Conservation (phyloP, 2,797 vertebrate species). For the Cirrhinus molitorella region DNA sequence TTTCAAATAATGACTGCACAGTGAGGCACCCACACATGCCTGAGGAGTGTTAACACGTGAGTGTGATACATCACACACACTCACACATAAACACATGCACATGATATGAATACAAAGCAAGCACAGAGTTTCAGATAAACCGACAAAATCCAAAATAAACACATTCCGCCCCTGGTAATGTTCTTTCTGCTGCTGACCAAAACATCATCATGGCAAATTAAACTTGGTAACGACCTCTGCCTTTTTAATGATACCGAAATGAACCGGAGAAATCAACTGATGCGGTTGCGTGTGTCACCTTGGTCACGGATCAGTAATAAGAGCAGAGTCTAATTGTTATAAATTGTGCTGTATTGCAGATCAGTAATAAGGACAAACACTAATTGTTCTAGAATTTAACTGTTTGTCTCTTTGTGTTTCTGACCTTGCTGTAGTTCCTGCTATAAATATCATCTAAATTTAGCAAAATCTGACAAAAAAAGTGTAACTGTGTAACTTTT, state of each 20-base stretch:
- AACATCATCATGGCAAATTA: constrained; percentile 72
- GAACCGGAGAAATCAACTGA: constrained; percentile 61
- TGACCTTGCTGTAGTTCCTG: not conserved
- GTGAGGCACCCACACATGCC: not conserved
- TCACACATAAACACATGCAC: not conserved
- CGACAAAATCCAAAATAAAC: constrained; percentile 10
- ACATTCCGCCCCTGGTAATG: constrained; percentile 9
- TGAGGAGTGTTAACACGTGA: constrained; percentile 8
- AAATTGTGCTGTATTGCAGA: constrained; percentile 22
- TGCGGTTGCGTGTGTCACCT: constrained; percentile 43
- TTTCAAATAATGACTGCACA: constrained; percentile 15
- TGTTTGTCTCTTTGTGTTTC: constrained; percentile 13
- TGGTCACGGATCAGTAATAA: constrained; percentile 39
- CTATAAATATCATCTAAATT: not conserved
- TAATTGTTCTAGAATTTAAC: constrained; percentile 51
- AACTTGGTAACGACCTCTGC: constrained; percentile 67
- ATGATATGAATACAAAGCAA: constrained; percentile 5
- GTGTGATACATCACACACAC: constrained; percentile 15
- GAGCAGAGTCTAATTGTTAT: constrained; percentile 20
- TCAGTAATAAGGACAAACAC: constrained; percentile 49
- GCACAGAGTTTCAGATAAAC: constrained; percentile 25
- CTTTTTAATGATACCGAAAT: constrained; percentile 70
- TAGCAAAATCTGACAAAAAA: not conserved
- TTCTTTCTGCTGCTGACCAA: constrained; percentile 64
- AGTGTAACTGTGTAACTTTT: not conserved